Evolutionary conservation across 2,888 invertebrate species (phyloP).

Genomic region (Ectobius pallidus): DNA sequence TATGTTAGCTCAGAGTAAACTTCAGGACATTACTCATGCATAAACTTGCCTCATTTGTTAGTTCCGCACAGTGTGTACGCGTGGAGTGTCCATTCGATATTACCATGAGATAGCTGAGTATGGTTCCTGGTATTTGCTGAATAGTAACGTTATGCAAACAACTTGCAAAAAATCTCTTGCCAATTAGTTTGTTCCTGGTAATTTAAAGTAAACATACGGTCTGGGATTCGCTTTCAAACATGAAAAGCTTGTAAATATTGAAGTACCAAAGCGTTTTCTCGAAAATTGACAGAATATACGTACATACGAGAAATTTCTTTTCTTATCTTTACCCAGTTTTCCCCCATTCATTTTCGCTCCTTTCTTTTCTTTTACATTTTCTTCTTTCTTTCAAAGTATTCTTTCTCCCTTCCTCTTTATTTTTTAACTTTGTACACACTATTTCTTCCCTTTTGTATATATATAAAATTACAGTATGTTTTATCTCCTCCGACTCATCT

Average conservation of each 20-base stretch:
- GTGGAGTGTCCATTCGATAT: no score
- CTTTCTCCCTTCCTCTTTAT: background rate
- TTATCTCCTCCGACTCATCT: no score
- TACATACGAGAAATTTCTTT: no score
- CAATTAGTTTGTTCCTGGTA: constrained; percentile 2
- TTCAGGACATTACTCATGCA: no score
- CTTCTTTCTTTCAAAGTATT: background rate
- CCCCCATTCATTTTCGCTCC: background rate
- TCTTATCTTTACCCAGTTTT: background rate
- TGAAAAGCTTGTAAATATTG: background rate
- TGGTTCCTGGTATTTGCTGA: background rate
- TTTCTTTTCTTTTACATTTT: background rate
- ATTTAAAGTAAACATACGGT: background rate
- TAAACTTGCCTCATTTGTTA: no score
- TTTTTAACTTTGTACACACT: no score
- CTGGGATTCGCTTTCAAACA: background rate
- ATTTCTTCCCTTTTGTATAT: no score
- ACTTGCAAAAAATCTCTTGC: background rate
- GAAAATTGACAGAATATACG: no score
- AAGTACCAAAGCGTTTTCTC: background rate
- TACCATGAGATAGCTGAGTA: no score
- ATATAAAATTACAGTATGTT: no score
- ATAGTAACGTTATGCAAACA: background rate
- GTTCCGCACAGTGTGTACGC: no score
- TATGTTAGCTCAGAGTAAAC: no score